These are phyloP conservation scores for Leptocoma aspasia DNA, from an alignment of 2,113 vertebrate genomes.

Conservation along the genomic window DNA sequence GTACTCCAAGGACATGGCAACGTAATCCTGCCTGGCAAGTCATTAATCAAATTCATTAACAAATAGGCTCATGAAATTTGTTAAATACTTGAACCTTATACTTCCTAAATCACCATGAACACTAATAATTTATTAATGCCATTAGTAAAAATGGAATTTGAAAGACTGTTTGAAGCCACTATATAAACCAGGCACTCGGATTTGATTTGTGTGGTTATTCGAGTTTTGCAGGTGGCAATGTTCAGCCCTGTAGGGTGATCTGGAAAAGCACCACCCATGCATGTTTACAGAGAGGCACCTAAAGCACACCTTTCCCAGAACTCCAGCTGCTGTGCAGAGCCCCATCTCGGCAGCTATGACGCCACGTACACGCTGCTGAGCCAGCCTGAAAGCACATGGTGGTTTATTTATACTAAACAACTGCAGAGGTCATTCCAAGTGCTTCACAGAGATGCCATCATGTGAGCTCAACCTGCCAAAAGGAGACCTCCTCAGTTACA, in stretches of 20 bases:
- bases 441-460: neutral
- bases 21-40: neutral
- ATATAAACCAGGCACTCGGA: neutral
- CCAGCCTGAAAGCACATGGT: neutral
- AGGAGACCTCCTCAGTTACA: neutral
- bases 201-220: neutral
- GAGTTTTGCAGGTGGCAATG: neutral
- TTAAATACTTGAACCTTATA: neutral
- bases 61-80: neutral
- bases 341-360: rapidly evolving
- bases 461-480: neutral
- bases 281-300: neutral
- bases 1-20: neutral
- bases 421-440: neutral
- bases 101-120: neutral
- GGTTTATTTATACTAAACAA: neutral
- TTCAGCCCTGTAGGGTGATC: neutral
- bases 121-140: neutral
- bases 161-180: neutral
- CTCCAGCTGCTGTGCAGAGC: neutral
- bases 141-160: neutral
- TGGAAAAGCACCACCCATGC: neutral
- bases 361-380: rapidly evolving
- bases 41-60: neutral
- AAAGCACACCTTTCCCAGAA: neutral